Conservation (phyloP, 1,140 invertebrate species). For the Goniozus legneri region DNA sequence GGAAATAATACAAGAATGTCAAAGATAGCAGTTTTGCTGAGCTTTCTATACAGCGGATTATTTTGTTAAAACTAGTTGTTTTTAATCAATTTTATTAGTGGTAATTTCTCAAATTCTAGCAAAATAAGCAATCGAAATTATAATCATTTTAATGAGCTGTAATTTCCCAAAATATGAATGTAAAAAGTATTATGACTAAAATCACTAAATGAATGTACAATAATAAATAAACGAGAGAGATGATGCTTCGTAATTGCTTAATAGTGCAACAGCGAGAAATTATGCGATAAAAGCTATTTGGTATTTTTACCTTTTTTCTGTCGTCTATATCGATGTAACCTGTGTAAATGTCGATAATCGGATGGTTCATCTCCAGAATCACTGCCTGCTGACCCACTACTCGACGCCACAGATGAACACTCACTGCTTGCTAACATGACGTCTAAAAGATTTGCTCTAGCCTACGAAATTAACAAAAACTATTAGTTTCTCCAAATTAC, state of each 20-base stretch:
- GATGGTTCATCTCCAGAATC: conserved; percentile 61
- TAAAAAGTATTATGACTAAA: not conserved
- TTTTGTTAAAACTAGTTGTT: conserved; percentile 4
- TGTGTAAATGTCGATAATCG: conserved; percentile 68
- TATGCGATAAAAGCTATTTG: too few relatives aligned
- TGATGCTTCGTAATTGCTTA: too few relatives aligned
- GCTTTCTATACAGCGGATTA: conserved; percentile 26
- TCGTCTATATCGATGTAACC: conserved; percentile 66
- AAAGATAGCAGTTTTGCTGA: too few relatives aligned
- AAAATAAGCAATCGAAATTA: not conserved
- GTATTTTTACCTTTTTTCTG: conserved; percentile 81
- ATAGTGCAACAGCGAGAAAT: too few relatives aligned
- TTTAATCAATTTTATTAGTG: not conserved
- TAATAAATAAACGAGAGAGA: too few relatives aligned
- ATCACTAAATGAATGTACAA: too few relatives aligned
- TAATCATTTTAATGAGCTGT: not conserved
- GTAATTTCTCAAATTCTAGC: not conserved
- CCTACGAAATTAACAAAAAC: conserved; percentile 50
- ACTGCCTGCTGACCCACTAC: conserved; percentile 60
- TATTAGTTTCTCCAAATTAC: not conserved
- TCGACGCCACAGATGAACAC: conserved; percentile 64
- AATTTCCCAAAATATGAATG: not conserved
- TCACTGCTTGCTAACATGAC: conserved; percentile 72
- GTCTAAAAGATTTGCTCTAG: conserved; percentile 69
- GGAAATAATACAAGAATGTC: conserved; percentile 42